Evolutionary conservation across 35 echinoderm and acorn worm genomes (phyloP).

Genomic region (Heliocidaris erythrogramma): DNA sequence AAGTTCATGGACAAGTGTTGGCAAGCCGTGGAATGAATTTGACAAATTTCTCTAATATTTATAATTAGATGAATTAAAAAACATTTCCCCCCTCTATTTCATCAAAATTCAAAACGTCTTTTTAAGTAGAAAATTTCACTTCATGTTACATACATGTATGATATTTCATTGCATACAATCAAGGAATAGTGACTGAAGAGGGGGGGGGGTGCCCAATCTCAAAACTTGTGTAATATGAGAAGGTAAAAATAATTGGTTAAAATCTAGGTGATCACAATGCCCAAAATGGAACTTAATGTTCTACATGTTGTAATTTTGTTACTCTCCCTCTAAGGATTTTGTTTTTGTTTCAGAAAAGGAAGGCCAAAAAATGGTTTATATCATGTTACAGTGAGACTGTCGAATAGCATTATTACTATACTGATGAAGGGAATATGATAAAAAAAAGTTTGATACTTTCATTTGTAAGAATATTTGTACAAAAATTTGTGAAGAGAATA

Average conservation of each 20-base stretch:
- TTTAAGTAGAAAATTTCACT: too few relatives aligned
- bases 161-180: too few relatives aligned
- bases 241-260: neutral
- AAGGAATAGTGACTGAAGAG: too few relatives aligned
- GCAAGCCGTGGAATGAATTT: too few relatives aligned
- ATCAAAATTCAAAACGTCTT: too few relatives aligned
- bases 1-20: too few relatives aligned
- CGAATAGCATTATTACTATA: neutral
- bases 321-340: neutral
- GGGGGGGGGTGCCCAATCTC: neutral
- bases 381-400: neutral
- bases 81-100: too few relatives aligned
- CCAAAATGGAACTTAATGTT: neutral
- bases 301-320: neutral
- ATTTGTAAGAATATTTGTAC: conserved; percentile 46
- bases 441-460: conserved; percentile 31
- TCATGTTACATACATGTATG: too few relatives aligned
- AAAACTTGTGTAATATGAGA: neutral
- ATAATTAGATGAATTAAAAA: too few relatives aligned
- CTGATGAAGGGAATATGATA: neutral
- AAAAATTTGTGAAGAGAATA: conserved; percentile 43
- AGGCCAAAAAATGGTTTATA: neutral
- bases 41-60: too few relatives aligned
- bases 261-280: neutral
- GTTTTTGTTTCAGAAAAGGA: neutral